Evolutionary conservation across 2,888 invertebrate species (phyloP), one percentile per base, ranked within the genome.

Genomic region (Caenorhabditis virilis): DNA sequence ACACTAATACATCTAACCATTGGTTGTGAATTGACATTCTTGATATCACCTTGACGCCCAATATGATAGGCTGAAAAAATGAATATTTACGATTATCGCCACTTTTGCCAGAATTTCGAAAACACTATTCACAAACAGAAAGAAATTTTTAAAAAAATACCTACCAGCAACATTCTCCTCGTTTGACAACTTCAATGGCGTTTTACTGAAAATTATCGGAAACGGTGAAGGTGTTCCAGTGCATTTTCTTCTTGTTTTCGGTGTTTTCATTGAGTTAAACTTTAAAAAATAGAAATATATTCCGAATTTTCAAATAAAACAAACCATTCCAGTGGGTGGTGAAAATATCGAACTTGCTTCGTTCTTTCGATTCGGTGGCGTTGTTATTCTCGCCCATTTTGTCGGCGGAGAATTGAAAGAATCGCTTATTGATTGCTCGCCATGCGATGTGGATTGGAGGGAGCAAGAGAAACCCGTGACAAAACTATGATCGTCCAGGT

Each of bases 151-250:
- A 25, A 49, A 49, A 39, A 22, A 48, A 13, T 6, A 41, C 51
- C 46, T 11, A 57, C 57, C 13, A 2, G 64, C 48, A 4, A 55
- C 55, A 58, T 64, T 64, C 13, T 64, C 58, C n/a, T 50, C 55
- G 25, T 64, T 64, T n/a, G 64, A 64, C 43, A 58, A 51, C 23
- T 58, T 64, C 13, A 64, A 33, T 15, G 64, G 64, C n/a, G 63
- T 57, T 46, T 57, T 57, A 23, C 57, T 57, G 38, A 57, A 49
- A 2, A 58, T 54, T 1, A 64, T 57, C 4, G 64, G 54, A 2
- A 58, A 59, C 7, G 64, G 58, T 25, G 58, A 53, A 1, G 64
- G 55, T 30, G 58, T 54, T 3, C 51, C 41, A 27, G 50, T 51
- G 2, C 51, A 42, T 27, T 50, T 58, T 16, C 51, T 43, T 30